phyloP scores from a whole-genome alignment of 2,888 invertebrate species.

The Ommatoiulus sabulosus region DNA sequence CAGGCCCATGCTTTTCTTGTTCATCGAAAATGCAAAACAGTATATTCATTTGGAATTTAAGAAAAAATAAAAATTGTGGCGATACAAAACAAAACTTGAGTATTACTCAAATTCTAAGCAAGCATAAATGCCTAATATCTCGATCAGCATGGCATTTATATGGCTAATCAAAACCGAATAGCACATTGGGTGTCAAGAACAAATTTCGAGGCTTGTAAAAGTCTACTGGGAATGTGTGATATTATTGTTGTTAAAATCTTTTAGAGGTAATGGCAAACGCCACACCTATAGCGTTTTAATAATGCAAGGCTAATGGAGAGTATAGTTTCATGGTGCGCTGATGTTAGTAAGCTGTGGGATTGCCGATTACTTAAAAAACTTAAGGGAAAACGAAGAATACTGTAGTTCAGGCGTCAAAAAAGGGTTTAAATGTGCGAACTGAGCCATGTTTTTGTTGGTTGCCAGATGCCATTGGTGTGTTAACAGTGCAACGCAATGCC shows the following conservation, averaged over 20 bases:
- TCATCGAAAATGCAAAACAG: no score
- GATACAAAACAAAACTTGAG: no score
- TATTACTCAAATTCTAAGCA: no score
- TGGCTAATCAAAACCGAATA: no score
- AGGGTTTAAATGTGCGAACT: not conserved
- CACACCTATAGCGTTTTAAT: not conserved
- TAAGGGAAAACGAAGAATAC: not conserved
- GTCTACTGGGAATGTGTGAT: not conserved
- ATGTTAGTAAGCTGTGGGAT: not conserved
- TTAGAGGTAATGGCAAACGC: not conserved
- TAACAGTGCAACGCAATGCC: not conserved
- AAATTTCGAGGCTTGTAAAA: not conserved
- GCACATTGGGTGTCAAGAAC: not conserved
- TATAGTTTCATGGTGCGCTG: not conserved
- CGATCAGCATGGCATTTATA: no score
- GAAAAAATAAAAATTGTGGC: no score
- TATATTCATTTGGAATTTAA: no score
- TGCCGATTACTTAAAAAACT: not conserved
- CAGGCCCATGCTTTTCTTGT: no score
- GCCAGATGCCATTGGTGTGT: not conserved
- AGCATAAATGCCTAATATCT: no score
- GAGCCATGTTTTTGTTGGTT: not conserved
- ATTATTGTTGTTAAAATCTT: not conserved
- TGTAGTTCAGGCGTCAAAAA: not conserved
- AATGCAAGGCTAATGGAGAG: not conserved